Conservation (phyloP, 2,797 vertebrate genomes). For the Sebastes oblongus region DNA sequence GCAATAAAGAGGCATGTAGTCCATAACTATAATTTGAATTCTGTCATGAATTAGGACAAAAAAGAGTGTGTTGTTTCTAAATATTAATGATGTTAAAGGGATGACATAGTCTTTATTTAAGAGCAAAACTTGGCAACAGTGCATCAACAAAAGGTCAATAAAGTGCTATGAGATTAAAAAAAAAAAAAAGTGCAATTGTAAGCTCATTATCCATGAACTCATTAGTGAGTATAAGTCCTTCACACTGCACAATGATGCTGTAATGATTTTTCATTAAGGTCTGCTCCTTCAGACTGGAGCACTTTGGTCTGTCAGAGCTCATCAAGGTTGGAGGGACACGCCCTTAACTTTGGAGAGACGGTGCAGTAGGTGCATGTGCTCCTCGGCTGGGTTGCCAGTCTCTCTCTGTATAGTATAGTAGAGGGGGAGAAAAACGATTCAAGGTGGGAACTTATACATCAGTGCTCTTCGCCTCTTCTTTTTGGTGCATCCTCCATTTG, state of each 20-base stretch:
- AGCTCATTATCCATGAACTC: constrained; percentile 11
- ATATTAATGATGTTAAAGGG: background rate
- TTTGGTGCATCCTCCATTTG: background rate
- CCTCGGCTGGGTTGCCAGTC: constrained; percentile 14
- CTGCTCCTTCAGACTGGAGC: background rate
- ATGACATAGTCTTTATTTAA: rapidly evolving
- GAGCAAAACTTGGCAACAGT: background rate
- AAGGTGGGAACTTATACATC: constrained; percentile 23
- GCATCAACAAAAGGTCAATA: background rate
- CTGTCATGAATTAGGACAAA: background rate
- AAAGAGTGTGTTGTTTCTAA: background rate
- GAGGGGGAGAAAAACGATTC: background rate
- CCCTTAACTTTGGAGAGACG: constrained; percentile 61
- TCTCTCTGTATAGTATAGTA: background rate
- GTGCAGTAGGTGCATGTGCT: constrained; percentile 27
- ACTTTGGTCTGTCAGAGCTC: background rate
- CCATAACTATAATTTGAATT: background rate
- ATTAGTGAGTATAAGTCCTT: background rate
- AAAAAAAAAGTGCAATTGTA: background rate
- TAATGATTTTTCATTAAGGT: background rate
- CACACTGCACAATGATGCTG: background rate
- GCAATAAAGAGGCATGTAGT: background rate
- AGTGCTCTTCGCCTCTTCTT: background rate
- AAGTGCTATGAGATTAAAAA: background rate
- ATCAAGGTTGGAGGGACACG: constrained; percentile 65